phyloP scores from a whole-genome alignment of 2,113 vertebrate species.

The Spizaetus ornatus region DNA sequence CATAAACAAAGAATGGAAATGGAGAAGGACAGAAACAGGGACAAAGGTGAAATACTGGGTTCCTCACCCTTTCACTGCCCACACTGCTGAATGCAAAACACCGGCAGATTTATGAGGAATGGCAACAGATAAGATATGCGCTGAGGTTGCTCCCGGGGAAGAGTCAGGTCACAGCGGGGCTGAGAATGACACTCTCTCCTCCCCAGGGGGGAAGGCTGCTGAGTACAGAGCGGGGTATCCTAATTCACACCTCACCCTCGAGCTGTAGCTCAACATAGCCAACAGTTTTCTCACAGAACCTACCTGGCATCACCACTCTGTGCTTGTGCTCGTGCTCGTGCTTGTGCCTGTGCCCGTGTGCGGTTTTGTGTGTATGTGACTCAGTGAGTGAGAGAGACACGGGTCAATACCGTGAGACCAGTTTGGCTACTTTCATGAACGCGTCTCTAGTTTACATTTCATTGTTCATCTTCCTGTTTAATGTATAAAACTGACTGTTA shows the following conservation, averaged over 20 bases:
- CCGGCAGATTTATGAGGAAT: neutral
- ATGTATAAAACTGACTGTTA: conserved; percentile 42
- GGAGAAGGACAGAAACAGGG: neutral
- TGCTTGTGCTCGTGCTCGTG: neutral
- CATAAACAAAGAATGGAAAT: neutral
- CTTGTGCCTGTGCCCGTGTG: neutral
- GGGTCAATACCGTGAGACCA: neutral
- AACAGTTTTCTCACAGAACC: neutral
- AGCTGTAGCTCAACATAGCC: neutral
- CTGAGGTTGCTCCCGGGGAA: neutral
- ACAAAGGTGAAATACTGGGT: neutral
- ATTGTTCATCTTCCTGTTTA: neutral
- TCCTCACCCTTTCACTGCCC: neutral
- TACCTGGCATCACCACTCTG: neutral
- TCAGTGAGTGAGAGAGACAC: neutral
- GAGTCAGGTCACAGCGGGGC: neutral
- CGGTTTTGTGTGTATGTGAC: neutral
- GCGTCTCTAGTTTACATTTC: neutral
- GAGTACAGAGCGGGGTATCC: neutral
- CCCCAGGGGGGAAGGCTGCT: neutral
- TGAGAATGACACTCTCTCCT: neutral
- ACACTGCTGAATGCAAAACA: neutral
- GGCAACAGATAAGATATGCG: neutral
- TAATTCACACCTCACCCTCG: neutral
- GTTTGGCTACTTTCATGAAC: fast-evolving